Evolutionary conservation across 2,113 vertebrate species (phyloP).

Genomic region (Taxidea taxus): DNA sequence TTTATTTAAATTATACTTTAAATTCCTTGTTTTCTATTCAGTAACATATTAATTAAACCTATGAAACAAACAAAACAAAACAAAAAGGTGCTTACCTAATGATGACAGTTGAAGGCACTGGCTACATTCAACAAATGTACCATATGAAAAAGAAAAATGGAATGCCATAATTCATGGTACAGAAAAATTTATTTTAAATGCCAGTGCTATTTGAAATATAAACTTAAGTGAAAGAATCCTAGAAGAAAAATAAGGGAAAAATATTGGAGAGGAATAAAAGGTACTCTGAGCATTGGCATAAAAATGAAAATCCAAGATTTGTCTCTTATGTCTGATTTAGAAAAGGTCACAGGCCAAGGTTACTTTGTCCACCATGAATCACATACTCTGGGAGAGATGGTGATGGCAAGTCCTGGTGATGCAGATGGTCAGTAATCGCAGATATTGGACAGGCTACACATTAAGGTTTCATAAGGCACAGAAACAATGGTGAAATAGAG

Average conservation of each 20-base stretch:
- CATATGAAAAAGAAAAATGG: neutral
- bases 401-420: neutral
- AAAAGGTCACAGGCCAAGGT: neutral
- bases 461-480: neutral
- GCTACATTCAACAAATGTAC: neutral
- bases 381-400: neutral
- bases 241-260: neutral
- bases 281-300: neutral
- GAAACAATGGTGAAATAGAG: neutral
- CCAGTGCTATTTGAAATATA: neutral
- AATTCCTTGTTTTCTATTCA: neutral
- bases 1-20: neutral
- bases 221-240: neutral
- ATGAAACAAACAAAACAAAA: neutral
- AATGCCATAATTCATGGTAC: neutral
- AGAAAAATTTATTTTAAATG: conserved; percentile 51
- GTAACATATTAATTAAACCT: neutral
- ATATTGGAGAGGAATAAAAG: neutral
- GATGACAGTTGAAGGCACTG: neutral
- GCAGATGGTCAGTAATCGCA: neutral
- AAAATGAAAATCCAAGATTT: neutral
- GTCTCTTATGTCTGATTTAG: neutral
- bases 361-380: neutral
- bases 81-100: neutral
- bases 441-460: accelerated